Evolutionary conservation across 2,888 invertebrate species (phyloP).

Genomic region (Drosophila trichaetosa): DNA sequence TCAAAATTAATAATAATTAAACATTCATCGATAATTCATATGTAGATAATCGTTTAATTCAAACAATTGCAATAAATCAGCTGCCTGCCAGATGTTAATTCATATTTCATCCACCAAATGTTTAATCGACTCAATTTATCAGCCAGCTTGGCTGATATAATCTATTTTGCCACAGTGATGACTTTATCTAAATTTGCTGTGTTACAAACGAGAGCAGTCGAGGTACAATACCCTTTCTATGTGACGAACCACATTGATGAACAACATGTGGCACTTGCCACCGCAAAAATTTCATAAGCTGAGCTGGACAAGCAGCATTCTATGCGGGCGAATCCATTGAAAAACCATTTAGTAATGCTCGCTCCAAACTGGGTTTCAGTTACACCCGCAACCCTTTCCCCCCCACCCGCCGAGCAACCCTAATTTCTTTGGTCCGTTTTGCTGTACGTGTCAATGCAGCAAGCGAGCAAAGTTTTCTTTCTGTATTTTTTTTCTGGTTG

Average conservation of each 20-base stretch:
- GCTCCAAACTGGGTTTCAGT: conserved; percentile 32
- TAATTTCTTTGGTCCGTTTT: conserved; percentile 22
- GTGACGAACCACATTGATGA: not conserved
- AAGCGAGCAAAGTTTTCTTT: conserved; percentile 64
- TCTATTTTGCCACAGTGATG: not conserved
- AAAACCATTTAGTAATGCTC: conserved; percentile 70
- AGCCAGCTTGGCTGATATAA: not conserved
- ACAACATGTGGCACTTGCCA: conserved; percentile 39
- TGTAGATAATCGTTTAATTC: not conserved
- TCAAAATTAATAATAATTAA: not conserved
- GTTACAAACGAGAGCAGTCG: not conserved
- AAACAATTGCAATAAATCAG: not conserved
- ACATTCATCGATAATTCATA: not conserved
- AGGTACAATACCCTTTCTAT: not conserved
- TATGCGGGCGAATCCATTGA: conserved; percentile 69
- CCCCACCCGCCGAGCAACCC: not conserved
- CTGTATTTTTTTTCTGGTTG: not conserved
- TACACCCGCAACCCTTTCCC: not conserved
- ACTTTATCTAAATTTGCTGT: not conserved
- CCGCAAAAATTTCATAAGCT: conserved; percentile 67
- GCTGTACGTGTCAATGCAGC: conserved; percentile 68
- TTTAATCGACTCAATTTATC: not conserved
- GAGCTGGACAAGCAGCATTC: conserved; percentile 46
- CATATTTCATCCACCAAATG: not conserved
- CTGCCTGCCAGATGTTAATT: not conserved